Base-by-base conservation (phyloP, 92 coral and sea anemone genomes). In the Zoanthus sansibaricus region DNA sequence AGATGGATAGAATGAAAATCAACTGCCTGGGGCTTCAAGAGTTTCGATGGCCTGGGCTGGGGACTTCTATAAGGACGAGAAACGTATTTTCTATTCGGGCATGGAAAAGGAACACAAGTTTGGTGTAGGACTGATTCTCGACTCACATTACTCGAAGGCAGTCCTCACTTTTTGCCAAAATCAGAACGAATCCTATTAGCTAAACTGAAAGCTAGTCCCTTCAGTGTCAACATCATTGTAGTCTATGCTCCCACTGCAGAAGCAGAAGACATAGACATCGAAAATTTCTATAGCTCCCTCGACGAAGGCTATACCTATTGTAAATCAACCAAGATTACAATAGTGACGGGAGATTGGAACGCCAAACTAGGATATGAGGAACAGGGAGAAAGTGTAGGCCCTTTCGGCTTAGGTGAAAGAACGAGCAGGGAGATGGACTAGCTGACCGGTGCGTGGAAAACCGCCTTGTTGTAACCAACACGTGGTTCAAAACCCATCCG, bases 171-270 rank as follows among this genome's bases (percentile, higher is more conserved):
- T 61, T 61, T 7, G 68, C 68, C 68, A 61, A 61, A 61, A 61
- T 61, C 68, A 61, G 68, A 61, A 16, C n/a, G 68, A 17, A 61
- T 61, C 68, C 68, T n/a, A 61, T 31, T n/a, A 61, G 68, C 17
- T 30, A 61, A 61, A 30, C 68, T 61, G 68, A 61, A 61, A 61
- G 68, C 68, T 61, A 17, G 25, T 61, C 25, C 68, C 68, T 61
- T 61, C 68, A 61, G n/a, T 61, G 68, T 61, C 68, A 61, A 61
- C 68, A 61, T 61, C 68, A 61, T 61, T 61, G 21, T 61, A 61
- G 68, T 61, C 68, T 61, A 61, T 61, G 68, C 68, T 61, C 68
- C 68, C 68, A 61, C 68, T 61, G 68, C 68, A 16, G 68, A 61
- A 61, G 68, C 68, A 61, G 68, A 61, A 61, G 68, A 61, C 68